Evolutionary conservation across 2,888 invertebrate species (phyloP), one percentile per base, ranked within the genome.

Genomic region (Pseudanteris insignis): DNA sequence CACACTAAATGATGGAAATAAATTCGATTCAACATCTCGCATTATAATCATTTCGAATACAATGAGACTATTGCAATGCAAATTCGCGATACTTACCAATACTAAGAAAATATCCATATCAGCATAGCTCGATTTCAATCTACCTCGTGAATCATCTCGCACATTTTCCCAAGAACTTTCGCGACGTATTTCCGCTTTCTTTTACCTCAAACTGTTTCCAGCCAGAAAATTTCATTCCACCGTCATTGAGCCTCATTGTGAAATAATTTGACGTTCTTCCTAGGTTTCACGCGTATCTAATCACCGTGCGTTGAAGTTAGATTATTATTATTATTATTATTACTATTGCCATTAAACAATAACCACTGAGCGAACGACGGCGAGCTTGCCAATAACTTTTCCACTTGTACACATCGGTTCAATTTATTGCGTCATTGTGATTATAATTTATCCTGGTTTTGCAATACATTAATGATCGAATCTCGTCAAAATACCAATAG

Each of bases 371-470:
- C 24, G 13, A 13, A 54, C 54, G 21, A 46, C 44, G 46, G 26
- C 54, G 28, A 18, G 25, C 32, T 37, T 33, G 44, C 37, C 38
- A 54, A 54, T 54, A 32, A 38, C 37, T 54, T 37, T 54, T 44
- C 44, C n/a, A 44, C 46, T 54, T 46, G 46, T 40, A 38, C 46
- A 54, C 46, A 40, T n/a, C n/a, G n/a, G n/a, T n/a, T n/a, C n/a
- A 18, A 18, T 18, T 18, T 18, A 6, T 18, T 37, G 28, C 24
- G 25, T 18, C 43, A 43, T 43, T 44, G 30, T 37, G 40, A 28
- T 30, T 53, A 14, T 4, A 15, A 30, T 36, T 43, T 10, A 21
- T 30, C 24, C 36, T 43, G 29, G 25, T 37, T 41, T 53, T 36
- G 14, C 29, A 32, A 51, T 24, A 3, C 25, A 28, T 9, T 9